Evolutionary conservation across 2,113 vertebrate genomes (phyloP).

Genomic region (Parus major): DNA sequence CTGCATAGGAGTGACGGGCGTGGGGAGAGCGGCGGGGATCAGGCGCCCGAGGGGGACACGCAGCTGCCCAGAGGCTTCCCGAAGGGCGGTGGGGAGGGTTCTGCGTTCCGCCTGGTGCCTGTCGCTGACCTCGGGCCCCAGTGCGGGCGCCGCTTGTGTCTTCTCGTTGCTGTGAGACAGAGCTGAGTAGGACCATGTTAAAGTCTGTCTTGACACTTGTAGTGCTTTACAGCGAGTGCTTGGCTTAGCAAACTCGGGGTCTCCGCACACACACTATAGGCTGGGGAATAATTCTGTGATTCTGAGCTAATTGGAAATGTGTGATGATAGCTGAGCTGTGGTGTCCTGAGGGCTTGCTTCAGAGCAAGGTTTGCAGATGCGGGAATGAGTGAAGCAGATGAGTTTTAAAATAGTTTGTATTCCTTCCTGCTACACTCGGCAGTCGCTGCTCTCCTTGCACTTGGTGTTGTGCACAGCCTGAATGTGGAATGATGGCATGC

Average conservation of each 20-base stretch:
- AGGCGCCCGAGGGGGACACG: fast-evolving
- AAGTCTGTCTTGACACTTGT: neutral
- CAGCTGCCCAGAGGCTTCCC: neutral
- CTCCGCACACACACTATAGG: neutral
- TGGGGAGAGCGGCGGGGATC: neutral
- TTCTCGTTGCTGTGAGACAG: neutral
- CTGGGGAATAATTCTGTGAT: neutral
- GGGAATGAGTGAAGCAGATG: neutral
- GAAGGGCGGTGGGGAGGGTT: too few relatives aligned
- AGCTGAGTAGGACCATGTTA: fast-evolving
- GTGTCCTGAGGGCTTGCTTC: neutral
- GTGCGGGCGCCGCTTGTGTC: neutral
- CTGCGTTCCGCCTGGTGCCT: fast-evolving
- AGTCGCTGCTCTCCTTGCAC: fast-evolving
- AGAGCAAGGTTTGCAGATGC: neutral
- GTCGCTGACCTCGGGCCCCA: neutral
- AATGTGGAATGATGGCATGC: neutral
- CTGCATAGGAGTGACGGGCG: neutral
- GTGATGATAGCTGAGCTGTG: fast-evolving
- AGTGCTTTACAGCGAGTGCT: too few relatives aligned
- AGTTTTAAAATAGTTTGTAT: neutral
- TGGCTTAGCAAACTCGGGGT: too few relatives aligned
- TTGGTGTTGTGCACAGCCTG: neutral
- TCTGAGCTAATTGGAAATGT: fast-evolving
- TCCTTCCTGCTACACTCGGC: too few relatives aligned